Conservation (phyloP, 2,113 vertebrate genomes). For the Chlorocebus sabaeus region DNA sequence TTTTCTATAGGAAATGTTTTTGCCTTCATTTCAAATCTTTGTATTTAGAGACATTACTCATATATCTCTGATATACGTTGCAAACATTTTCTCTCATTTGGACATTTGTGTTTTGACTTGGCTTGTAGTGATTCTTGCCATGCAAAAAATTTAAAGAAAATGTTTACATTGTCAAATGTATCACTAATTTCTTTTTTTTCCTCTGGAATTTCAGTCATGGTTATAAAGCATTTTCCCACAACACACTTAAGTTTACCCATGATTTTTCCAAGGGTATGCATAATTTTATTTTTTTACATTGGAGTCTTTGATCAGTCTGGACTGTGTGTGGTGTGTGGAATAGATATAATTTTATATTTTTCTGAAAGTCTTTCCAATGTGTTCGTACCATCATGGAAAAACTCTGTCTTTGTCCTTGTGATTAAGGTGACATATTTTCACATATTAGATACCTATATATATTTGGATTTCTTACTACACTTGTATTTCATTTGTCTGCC, state of each 20-base stretch:
- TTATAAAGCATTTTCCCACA: neutral
- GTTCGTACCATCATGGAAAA: neutral
- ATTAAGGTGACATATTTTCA: neutral
- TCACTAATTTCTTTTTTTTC: neutral
- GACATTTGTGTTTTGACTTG: neutral
- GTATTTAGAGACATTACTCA: neutral
- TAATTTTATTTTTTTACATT: neutral
- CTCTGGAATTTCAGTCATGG: neutral
- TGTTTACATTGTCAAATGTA: neutral
- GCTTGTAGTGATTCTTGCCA: neutral
- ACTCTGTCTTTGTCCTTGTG: neutral
- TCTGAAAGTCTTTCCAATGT: neutral
- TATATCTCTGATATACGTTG: neutral
- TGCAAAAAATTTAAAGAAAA: neutral
- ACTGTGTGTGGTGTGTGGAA: neutral
- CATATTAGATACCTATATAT: neutral
- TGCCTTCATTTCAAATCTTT: neutral
- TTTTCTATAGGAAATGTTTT: neutral
- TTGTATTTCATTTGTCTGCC: neutral
- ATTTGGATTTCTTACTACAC: neutral
- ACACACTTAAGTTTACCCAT: neutral
- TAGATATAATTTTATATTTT: neutral
- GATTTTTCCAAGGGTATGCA: neutral
- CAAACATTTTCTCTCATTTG: neutral
- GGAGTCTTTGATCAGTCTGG: neutral